Evolutionary conservation across 2,797 vertebrate genomes (phyloP), one percentile per base, ranked within the genome.

Genomic region (Otolemur crassicaudatus): DNA sequence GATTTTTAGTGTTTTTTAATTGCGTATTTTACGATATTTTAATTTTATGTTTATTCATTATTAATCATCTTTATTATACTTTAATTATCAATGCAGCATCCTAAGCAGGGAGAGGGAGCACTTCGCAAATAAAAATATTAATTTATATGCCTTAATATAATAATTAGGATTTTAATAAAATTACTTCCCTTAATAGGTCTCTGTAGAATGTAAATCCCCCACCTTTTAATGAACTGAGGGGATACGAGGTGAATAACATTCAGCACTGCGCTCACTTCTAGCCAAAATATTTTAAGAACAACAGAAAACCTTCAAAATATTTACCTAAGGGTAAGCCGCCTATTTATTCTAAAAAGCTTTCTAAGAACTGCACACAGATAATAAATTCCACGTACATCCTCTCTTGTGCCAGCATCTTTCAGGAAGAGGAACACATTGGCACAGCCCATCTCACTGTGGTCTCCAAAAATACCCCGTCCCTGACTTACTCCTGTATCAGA

Each of bases 41-140:
- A 98, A 97, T 98, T 97, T 97, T 97, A 97, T 97, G 97, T 97
- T 96, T 97, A 97, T 97, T 97, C 97, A 96, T 97, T 97, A 97
- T 97, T 98, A 97, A 98, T 97, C 96, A 97, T 96, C 79, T 98
- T 98, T 97, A 98, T 98, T 97, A 95, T 96, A 81, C 94, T 96
- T 97, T 98, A 98, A 97, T 98, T 97, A 91, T 97, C 70, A 69
- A 91, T 85, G 67, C 90, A 87, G 91, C 65, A 84, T 96, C 72
- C 75, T 81, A 89, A 96, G 40, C 87, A 94, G 65, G 16, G 82
- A 97, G 69, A 87, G 43, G 65, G 75, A 97, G 43, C 56, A 87
- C 84, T 93, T 96, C 81, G 70, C 81, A 96, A 94, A 97, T 94
- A 97, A 81, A 90, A 96, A 97, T 98, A 97, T 97, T 96, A 98